phyloP scores from a whole-genome alignment of 2,113 vertebrate genomes.

The Otis tarda region DNA sequence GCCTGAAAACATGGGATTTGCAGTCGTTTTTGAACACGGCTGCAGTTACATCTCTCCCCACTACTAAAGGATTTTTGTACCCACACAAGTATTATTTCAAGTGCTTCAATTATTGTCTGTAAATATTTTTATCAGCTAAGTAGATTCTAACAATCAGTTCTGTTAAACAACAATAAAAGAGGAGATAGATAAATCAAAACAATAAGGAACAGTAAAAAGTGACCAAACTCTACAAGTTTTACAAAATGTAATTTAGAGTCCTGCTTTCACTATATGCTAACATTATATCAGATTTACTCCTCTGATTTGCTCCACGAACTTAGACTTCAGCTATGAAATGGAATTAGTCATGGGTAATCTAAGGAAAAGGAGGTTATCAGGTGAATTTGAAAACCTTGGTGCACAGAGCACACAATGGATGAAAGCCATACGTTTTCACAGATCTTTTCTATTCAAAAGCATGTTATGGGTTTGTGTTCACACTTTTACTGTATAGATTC shows the following conservation, averaged over 20 bases:
- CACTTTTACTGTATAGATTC: not conserved
- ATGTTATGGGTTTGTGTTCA: not conserved
- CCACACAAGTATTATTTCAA: slow-evolving; percentile 35
- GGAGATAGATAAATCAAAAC: not conserved
- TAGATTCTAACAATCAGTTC: slow-evolving; percentile 51
- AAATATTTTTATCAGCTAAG: slow-evolving; percentile 52
- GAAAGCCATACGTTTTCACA: not conserved
- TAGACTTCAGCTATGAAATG: not conserved
- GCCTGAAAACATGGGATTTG: slow-evolving; percentile 32
- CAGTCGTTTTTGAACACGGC: slow-evolving; percentile 10
- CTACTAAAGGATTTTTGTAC: not conserved
- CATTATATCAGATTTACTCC: not conserved
- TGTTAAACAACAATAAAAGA: slow-evolving; percentile 11
- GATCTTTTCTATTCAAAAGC: not conserved
- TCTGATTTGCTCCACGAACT: not conserved
- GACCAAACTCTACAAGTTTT: not conserved
- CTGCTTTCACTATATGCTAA: not conserved
- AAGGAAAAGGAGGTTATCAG: not conserved
- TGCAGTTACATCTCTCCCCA: slow-evolving; percentile 5
- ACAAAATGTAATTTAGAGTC: not conserved
- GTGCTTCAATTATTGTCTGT: slow-evolving; percentile 48
- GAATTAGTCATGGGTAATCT: not conserved
- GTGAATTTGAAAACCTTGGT: not conserved
- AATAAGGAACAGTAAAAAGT: not conserved
- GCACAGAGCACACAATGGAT: not conserved